Evolutionary conservation across 2,113 vertebrate genomes (phyloP).

Genomic region (Phyllostomus discolor): DNA sequence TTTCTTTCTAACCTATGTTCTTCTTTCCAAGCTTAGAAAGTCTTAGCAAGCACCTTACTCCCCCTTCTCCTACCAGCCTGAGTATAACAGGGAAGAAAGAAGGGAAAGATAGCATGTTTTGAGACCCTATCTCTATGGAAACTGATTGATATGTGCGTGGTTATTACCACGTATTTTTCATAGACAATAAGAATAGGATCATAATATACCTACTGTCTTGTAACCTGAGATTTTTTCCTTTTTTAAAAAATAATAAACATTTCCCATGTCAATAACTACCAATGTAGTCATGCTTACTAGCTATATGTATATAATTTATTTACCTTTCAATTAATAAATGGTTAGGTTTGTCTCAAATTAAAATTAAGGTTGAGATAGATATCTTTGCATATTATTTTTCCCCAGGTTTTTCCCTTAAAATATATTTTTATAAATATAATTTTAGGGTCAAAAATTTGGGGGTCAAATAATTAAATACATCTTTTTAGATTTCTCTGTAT

Average conservation of each 20-base stretch:
- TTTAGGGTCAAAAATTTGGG: neutral
- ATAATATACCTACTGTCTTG: neutral
- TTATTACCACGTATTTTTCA: neutral
- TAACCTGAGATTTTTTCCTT: conserved; percentile 6
- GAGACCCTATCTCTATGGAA: neutral
- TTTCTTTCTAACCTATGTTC: neutral
- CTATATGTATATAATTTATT: neutral
- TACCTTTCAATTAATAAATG: neutral
- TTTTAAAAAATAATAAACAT: neutral
- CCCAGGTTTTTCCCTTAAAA: neutral
- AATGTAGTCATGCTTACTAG: neutral
- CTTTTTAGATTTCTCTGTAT: neutral
- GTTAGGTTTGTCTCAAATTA: neutral
- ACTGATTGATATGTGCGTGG: neutral
- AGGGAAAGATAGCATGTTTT: neutral
- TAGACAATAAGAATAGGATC: neutral
- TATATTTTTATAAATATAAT: neutral
- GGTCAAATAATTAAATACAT: neutral
- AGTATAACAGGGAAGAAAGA: neutral
- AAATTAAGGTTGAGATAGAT: neutral
- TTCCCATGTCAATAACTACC: neutral
- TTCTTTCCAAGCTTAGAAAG: conserved; percentile 30
- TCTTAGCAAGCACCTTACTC: neutral
- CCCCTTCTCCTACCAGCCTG: neutral
- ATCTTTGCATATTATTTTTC: neutral